Conservation (phyloP, 2,888 invertebrate genomes). For the Antitype chi region DNA sequence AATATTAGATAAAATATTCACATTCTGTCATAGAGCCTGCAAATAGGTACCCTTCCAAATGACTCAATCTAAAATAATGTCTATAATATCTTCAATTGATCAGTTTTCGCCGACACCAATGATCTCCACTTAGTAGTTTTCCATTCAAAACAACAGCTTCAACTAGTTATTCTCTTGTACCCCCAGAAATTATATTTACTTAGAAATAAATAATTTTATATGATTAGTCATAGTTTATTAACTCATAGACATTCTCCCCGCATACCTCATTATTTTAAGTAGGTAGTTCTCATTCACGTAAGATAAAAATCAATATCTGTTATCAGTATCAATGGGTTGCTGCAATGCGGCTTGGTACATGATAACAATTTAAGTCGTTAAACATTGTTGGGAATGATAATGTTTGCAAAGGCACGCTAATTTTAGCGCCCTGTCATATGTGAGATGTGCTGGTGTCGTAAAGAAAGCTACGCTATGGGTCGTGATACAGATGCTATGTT, state of each 20-base stretch:
- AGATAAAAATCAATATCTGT: background rate
- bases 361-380: slow-evolving; percentile 9
- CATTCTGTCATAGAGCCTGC: slow-evolving; percentile 4
- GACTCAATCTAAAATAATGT: slow-evolving; percentile 11
- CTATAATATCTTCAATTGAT: slow-evolving; percentile 30
- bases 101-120: slow-evolving; percentile 53
- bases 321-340: slow-evolving; percentile 9
- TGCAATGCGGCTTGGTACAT: slow-evolving; percentile 3
- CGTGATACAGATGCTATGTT: slow-evolving; percentile 7
- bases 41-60: background rate
- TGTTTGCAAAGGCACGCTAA: slow-evolving; percentile 34
- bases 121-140: slow-evolving; percentile 46
- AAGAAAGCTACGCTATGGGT: slow-evolving; percentile 7
- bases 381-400: slow-evolving; percentile 32
- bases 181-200: slow-evolving; percentile 2
- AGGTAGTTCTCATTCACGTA: slow-evolving; percentile 5
- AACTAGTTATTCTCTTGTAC: background rate
- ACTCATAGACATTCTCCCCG: background rate
- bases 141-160: slow-evolving; percentile 19
- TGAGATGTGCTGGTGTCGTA: background rate
- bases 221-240: background rate
- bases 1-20: background rate
- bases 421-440: slow-evolving; percentile 38
- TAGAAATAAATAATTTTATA: background rate
- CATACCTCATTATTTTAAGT: slow-evolving; percentile 21